phyloP scores from a whole-genome alignment of 1,140 invertebrate species.

The Rhagoletis zephyria region DNA sequence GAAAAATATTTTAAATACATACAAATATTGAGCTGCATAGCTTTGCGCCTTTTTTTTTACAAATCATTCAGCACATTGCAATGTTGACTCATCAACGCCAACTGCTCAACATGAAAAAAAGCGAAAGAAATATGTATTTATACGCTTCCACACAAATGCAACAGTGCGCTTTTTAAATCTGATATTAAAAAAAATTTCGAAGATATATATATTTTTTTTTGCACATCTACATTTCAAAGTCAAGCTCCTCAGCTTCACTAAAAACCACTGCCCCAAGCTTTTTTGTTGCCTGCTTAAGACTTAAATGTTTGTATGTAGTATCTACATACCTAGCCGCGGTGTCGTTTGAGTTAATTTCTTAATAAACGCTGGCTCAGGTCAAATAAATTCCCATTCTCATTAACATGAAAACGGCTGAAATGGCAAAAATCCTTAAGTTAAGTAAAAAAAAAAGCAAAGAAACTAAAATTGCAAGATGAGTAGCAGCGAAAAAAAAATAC shows the following conservation, averaged over 20 bases:
- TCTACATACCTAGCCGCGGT: not conserved
- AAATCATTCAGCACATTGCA: not conserved
- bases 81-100: constrained; percentile 30
- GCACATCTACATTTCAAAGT: not conserved
- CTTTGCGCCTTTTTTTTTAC: not conserved
- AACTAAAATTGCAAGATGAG: constrained; percentile 3
- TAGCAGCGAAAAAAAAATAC: not conserved
- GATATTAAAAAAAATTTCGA: not conserved
- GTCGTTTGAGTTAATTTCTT: constrained; percentile 33
- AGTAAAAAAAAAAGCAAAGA: constrained; percentile 5
- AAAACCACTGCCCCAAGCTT: not conserved
- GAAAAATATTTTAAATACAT: not conserved
- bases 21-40: not conserved
- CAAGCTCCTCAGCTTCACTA: not conserved
- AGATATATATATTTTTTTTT: not conserved
- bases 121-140: not conserved
- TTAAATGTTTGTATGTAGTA: not conserved
- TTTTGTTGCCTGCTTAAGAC: too few species aligned
- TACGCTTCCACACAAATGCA: not conserved
- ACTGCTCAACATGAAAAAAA: not conserved
- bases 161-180: constrained; percentile 26
- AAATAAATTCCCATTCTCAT: constrained; percentile 45
- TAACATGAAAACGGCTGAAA: constrained; percentile 37
- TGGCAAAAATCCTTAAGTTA: not conserved
- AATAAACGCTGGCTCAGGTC: constrained; percentile 36